Evolutionary conservation across 1,140 invertebrate genomes (phyloP), one percentile per base, ranked within the genome.

Genomic region (Phthorimaea operculella): DNA sequence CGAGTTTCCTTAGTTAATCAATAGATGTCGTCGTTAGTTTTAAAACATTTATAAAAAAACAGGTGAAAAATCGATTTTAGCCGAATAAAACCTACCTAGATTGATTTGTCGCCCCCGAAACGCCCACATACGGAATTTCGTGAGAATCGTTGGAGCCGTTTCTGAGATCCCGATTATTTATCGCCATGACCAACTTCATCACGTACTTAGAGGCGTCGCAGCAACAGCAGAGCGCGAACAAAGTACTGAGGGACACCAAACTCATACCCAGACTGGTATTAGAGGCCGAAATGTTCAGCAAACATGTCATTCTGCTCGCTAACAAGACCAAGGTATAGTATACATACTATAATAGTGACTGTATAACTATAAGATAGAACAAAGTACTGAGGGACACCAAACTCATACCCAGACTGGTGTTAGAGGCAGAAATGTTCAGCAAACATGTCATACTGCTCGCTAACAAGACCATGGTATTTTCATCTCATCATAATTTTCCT

Each of bases 221-320:
- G 42, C 52, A 69, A 14, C 61, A 71, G 49, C 58, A 61, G 48
- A 63, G 55, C n/a, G 68, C 87, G 74, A 63, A 66, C 76, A 21
- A 70, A 59, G 85, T 90, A 52, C 71, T 90, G 18, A 86, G 83
- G 33, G 87, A 90, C 72, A 88, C 88, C 0, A 87, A 86, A 66
- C 69, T 80, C 5, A 89, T 90, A 60, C 90, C 90, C 6, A 83
- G 86, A 34, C 85, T 90, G 0, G 77, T 90, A 54, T 86, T 86
- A 36, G 88, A 88, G 62, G 87, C 89, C 0, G 89, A 90, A 73
- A 85, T 87, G 64, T 90, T 90, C 63, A 85, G 83, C 44, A 88
- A 87, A 62, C 84, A 85, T 50, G 69, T 90, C 39, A 81, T 88
- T 48, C 52, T 87, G 33, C 76, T 90, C 15, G 82, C 86, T 2